A percentile compares a stretch with the other conserved stretches of the same genome.
phyloP scores from a whole-genome alignment of 2,797 vertebrate species.

The Sternarchorhynchus goeldii region DNA sequence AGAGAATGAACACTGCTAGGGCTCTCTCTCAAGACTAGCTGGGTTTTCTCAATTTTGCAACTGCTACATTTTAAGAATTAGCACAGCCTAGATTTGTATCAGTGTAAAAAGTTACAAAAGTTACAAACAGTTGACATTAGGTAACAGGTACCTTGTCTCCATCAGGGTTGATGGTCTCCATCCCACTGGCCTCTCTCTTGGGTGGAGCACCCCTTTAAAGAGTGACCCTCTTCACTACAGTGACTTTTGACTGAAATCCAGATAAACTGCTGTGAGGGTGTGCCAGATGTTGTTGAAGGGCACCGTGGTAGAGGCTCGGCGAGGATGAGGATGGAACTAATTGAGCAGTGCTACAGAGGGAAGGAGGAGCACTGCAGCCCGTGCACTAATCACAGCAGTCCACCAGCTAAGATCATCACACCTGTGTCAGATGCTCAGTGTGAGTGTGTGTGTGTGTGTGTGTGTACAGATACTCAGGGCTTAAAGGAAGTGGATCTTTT shows the following conservation, averaged over 20 bases:
- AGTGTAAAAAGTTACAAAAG: background rate
- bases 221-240: no score
- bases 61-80: background rate
- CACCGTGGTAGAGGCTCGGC: background rate
- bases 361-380: background rate
- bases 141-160: no score
- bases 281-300: background rate
- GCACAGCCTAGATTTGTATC: background rate
- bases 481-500: conserved; percentile 19
- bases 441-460: background rate
- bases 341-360: background rate
- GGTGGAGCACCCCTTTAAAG: no score
- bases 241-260: background rate
- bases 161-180: no score
- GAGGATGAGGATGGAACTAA: conserved; percentile 22
- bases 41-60: background rate
- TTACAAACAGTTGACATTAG: background rate
- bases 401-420: background rate
- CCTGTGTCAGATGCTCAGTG: conserved; percentile 6
- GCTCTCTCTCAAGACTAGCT: conserved; percentile 19
- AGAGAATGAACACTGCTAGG: background rate
- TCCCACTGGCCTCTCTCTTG: no score
- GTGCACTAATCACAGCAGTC: background rate
- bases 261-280: background rate
- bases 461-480: conserved; percentile 3